Percentiles rank a stretch among this genome's conserved stretches.
Conservation (phyloP, 2,888 invertebrate species). For the Chromoteleia sp. region DNA sequence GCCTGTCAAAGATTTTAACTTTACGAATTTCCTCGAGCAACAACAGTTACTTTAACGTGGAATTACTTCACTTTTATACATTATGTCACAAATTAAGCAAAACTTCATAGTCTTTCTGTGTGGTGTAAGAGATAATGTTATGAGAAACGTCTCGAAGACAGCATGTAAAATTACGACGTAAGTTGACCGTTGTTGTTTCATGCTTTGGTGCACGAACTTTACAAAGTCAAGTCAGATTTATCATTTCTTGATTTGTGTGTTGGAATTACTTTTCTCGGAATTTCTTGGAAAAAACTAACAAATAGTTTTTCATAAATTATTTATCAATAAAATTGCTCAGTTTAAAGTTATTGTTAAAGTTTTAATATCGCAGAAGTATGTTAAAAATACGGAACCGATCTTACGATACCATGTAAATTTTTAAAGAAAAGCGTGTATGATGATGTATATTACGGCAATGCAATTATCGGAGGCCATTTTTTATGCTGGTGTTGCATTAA, state of each 20-base stretch:
- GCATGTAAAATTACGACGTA: constrained; percentile 34
- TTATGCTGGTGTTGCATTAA: neutral
- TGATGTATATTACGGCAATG: neutral
- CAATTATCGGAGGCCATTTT: neutral
- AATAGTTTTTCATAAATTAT: constrained; percentile 25
- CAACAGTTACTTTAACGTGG: constrained; percentile 41
- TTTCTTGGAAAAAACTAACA: no score
- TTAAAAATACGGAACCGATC: neutral
- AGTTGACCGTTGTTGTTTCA: constrained; percentile 50
- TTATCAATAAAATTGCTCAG: neutral
- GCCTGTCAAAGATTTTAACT: constrained; percentile 49
- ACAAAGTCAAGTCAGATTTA: constrained; percentile 10
- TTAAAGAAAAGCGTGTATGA: neutral
- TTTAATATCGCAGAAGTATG: neutral
- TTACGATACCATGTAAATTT: neutral
- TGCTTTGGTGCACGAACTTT: constrained; percentile 29
- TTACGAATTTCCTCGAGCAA: constrained; percentile 44
- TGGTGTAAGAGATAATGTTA: constrained; percentile 32
- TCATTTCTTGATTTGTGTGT: constrained; percentile 15
- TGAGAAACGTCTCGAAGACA: constrained; percentile 39
- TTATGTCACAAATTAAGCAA: constrained; percentile 50
- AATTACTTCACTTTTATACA: constrained; percentile 46
- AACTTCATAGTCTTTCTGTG: constrained; percentile 46
- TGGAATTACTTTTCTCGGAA: neutral
- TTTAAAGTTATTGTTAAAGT: neutral